Conservation (phyloP, 37 sponge, comb jelly and placozoan species). For the Halichondria panicea region DNA sequence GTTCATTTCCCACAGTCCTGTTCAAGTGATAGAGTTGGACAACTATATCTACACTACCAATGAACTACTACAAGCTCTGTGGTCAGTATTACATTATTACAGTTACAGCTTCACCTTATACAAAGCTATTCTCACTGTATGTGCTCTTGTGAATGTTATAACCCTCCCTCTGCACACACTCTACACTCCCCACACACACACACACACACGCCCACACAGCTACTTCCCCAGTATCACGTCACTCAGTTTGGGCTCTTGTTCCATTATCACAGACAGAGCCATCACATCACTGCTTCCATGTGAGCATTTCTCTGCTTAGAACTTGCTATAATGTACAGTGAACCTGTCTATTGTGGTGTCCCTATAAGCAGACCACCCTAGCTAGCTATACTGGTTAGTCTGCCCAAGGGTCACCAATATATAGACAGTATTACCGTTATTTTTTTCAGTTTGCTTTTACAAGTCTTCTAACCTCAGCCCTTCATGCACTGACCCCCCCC, state of each 20-base stretch:
- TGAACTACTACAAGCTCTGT: conserved; percentile 32
- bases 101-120: background rate
- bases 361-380: too few species aligned
- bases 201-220: conserved; percentile 6
- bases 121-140: background rate
- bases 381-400: too few species aligned
- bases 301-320: conserved; percentile 16
- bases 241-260: conserved; percentile 48
- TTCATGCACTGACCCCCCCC: too few species aligned
- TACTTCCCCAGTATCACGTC: conserved; percentile 23
- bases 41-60: conserved; percentile 57
- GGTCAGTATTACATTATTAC: conserved; percentile 14
- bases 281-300: conserved; percentile 45
- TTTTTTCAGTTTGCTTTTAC: too few species aligned
- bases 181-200: background rate
- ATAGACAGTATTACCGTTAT: too few species aligned
- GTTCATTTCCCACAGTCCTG: conserved; percentile 18
- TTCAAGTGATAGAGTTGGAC: conserved; percentile 33
- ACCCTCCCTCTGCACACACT: background rate
- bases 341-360: background rate
- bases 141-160: background rate
- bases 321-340: background rate
- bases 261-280: conserved; percentile 56
- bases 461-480: too few species aligned
- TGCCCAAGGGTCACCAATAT: too few species aligned